A percentile compares a stretch with the other conserved stretches of the same genome.
Evolutionary conservation across 1,140 invertebrate species (phyloP).

Genomic region (Reticulitermes speratus): DNA sequence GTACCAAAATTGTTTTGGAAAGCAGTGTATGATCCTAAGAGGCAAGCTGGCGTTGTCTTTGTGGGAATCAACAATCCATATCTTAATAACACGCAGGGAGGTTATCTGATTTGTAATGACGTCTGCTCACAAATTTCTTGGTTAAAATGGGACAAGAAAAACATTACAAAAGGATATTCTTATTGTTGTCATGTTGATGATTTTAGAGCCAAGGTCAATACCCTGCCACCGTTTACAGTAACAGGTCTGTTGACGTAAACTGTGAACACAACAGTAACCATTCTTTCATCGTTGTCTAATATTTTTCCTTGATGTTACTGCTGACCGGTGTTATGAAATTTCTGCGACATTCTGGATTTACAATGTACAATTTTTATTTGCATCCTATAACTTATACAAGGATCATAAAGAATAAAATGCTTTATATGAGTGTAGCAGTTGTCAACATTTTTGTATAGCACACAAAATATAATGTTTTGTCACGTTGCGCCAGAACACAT

Average conservation of each 20-base stretch:
- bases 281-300: background rate
- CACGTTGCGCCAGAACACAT: too few relatives aligned
- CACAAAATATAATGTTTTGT: too few relatives aligned
- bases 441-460: too few relatives aligned
- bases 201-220: slow-evolving; percentile 54
- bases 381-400: too few relatives aligned
- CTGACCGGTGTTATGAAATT: too few relatives aligned
- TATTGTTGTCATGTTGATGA: slow-evolving; percentile 65
- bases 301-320: too few relatives aligned
- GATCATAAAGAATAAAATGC: too few relatives aligned
- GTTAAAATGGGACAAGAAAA: slow-evolving; percentile 53
- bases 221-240: slow-evolving; percentile 52
- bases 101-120: slow-evolving; percentile 41
- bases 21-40: slow-evolving; percentile 56
- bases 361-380: too few relatives aligned
- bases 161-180: slow-evolving; percentile 58
- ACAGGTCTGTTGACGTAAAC: slow-evolving; percentile 44
- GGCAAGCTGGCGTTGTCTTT: slow-evolving; percentile 56
- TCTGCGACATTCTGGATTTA: too few relatives aligned
- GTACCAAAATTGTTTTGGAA: slow-evolving; percentile 63
- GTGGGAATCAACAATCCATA: slow-evolving; percentile 66
- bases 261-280: background rate
- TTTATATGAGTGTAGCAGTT: too few relatives aligned
- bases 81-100: slow-evolving; percentile 33
- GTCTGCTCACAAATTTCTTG: slow-evolving; percentile 52